phyloP scores from a whole-genome alignment of 2,113 vertebrate species.

The Psittacula cyanocephala region DNA sequence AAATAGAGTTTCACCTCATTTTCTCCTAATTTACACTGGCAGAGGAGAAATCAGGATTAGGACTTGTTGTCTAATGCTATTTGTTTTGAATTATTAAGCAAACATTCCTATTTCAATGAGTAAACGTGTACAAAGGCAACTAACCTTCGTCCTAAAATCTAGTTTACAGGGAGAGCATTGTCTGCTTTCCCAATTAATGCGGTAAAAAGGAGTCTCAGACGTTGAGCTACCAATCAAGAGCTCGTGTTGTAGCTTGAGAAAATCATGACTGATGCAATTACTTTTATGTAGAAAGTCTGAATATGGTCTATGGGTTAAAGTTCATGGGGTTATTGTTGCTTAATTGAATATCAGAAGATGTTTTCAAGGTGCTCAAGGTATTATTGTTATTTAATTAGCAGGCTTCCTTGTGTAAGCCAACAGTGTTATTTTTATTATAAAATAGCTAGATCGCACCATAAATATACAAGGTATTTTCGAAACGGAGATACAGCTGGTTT shows the following conservation, averaged over 20 bases:
- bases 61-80: conserved; percentile 65
- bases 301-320: conserved; percentile 64
- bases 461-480: conserved; percentile 32
- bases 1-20: conserved; percentile 59
- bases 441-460: conserved; percentile 6
- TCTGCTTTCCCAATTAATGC: conserved; percentile 69
- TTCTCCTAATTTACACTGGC: conserved; percentile 66
- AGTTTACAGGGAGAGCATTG: conserved; percentile 66
- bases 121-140: conserved; percentile 69
- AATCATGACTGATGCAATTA: conserved; percentile 72
- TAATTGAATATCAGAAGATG: conserved; percentile 66
- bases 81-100: conserved; percentile 71
- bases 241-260: conserved; percentile 63
- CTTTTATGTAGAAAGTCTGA: conserved; percentile 64
- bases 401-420: conserved; percentile 13
- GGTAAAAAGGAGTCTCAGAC: conserved; percentile 58
- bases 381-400: conserved; percentile 62
- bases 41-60: conserved; percentile 66
- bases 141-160: conserved; percentile 67
- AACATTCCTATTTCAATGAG: conserved; percentile 68
- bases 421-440: conserved; percentile 35
- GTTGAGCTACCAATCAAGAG: conserved; percentile 58
- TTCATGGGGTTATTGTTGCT: conserved; percentile 51
- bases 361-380: conserved; percentile 60
- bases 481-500: conserved; percentile 7